phyloP scores from a whole-genome alignment of 2,888 invertebrate species.

The Limnephilus lunatus region DNA sequence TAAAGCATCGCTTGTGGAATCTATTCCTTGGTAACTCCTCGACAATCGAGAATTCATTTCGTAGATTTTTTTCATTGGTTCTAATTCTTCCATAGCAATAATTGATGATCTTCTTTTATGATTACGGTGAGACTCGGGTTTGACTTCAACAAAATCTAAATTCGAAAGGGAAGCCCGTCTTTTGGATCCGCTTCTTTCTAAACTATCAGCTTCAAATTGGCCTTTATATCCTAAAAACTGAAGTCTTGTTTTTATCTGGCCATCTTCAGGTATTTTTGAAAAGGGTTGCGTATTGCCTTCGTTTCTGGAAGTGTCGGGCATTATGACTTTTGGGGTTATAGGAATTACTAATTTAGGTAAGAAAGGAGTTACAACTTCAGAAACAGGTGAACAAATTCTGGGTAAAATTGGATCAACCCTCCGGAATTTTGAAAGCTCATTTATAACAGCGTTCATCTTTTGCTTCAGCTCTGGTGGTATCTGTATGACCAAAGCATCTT shows the following conservation, averaged over 20 bases:
- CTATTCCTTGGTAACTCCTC: constrained; percentile 72
- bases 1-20: constrained; percentile 45
- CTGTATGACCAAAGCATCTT: constrained; percentile 70
- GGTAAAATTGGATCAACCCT: constrained; percentile 71
- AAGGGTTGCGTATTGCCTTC: constrained; percentile 44
- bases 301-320: constrained; percentile 44
- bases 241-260: constrained; percentile 6
- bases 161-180: constrained; percentile 72
- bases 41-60: constrained; percentile 71
- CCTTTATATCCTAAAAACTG: neutral
- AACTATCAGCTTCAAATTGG: constrained; percentile 76
- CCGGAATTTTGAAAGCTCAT: constrained; percentile 75
- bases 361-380: constrained; percentile 70
- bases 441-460: constrained; percentile 81
- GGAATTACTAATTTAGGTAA: constrained; percentile 75
- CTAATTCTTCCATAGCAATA: constrained; percentile 69
- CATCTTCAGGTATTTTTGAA: constrained; percentile 41
- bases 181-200: constrained; percentile 74
- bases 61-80: constrained; percentile 68
- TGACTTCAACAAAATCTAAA: constrained; percentile 72
- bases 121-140: constrained; percentile 69
- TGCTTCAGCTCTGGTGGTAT: constrained; percentile 78
- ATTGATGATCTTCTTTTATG: constrained; percentile 64
- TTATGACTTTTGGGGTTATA: constrained; percentile 67
- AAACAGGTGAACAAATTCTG: constrained; percentile 69